Evolutionary conservation across 2,797 vertebrate species (phyloP), one percentile per base, ranked within the genome.

Genomic region (Echiichthys vipera): DNA sequence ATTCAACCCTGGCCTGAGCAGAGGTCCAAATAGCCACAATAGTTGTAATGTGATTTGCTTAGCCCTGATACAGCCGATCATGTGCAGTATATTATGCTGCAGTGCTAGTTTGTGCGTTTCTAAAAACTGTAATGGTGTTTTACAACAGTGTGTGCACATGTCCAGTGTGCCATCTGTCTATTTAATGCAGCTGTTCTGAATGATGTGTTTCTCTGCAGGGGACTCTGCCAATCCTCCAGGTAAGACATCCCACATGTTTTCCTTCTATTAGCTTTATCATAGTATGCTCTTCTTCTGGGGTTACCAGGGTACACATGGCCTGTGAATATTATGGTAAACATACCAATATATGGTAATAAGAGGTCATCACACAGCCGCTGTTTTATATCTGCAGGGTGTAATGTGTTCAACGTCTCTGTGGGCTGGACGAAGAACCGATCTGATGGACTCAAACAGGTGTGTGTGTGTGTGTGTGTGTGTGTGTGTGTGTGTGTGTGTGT

Each of bases 211-310:
- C 74, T 84, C 80, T 87, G 51, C 84, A 96, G 95, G 95, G 65
- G 93, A 95, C 53, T 93, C 94, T 56, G 87, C 78, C 56, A 96
- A 95, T 88, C 95, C 95, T 64, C 94, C 95, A 94, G 95, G 95
- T 96, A 90, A 87, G 83, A 55, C 3, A 15, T 49, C 45, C 37
- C 20, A 29, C 11, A 24, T 50, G 24, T 15, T 61, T 73, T 13
- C 12, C 7, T 51, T 72, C 36, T 27, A 32, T 37, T 39, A 34
- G 37, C 64, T 27, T 51, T 53, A 49, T 15, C 34, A n/a, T 13
- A 69, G 37, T 56, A 70, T 39, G 46, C 15, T 57, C 25, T 32
- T 3, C 27, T 25, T 55, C 25, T 51, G 50, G 1, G 56, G 61
- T 74, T 70, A 15, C 45, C 43, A 37, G 76, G 51, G 56, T 57